Conservation (phyloP, 53 echinoderm and acorn worm genomes). For the Actinopyga echinites region DNA sequence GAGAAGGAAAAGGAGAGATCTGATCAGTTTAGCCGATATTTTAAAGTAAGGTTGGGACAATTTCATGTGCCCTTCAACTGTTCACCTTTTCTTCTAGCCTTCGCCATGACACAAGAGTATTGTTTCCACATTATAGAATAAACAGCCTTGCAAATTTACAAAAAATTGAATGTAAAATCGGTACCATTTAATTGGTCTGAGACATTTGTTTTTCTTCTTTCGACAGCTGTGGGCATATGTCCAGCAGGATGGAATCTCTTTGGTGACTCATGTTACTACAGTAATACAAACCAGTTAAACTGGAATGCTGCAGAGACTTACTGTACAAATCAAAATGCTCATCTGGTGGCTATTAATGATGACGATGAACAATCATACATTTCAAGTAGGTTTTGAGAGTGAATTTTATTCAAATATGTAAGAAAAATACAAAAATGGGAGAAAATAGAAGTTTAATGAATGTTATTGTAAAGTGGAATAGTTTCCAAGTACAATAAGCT, state of each 20-base stretch:
- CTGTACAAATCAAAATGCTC: slow-evolving; percentile 50
- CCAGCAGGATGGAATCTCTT: slow-evolving; percentile 72
- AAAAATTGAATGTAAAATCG: too few species aligned
- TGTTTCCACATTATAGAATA: too few species aligned
- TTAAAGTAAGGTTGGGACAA: too few species aligned
- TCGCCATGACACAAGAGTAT: too few species aligned
- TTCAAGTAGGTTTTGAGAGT: slow-evolving; percentile 53
- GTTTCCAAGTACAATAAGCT: too few species aligned
- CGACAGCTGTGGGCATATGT: slow-evolving; percentile 71
- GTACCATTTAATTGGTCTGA: too few species aligned
- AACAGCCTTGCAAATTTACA: too few species aligned
- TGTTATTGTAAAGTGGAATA: too few species aligned
- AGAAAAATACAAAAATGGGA: not conserved
- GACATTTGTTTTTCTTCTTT: not conserved
- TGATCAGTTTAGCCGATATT: too few species aligned
- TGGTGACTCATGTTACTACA: slow-evolving; percentile 70
- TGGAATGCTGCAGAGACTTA: slow-evolving; percentile 60
- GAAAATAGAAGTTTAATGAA: not conserved
- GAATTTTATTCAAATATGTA: not conserved
- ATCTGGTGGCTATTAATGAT: slow-evolving; percentile 62
- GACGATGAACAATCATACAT: slow-evolving; percentile 79
- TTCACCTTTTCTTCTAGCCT: too few species aligned
- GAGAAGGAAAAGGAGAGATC: too few species aligned
- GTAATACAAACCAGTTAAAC: slow-evolving; percentile 19
- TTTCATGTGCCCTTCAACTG: too few species aligned